Evolutionary conservation across 2,888 invertebrate genomes (phyloP).

Genomic region (Apamea epomidion): DNA sequence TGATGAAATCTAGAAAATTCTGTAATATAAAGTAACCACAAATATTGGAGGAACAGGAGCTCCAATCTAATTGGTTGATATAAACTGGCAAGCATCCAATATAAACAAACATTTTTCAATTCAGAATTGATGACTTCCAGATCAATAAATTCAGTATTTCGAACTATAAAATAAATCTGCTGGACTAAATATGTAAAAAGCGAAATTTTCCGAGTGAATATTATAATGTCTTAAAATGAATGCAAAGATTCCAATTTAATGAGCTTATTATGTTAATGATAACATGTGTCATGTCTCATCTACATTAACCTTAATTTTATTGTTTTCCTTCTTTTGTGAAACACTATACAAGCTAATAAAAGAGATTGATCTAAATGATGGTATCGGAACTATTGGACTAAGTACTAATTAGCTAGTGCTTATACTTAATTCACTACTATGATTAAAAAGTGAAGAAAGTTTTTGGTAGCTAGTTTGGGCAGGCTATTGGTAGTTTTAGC

Average conservation of each 20-base stretch:
- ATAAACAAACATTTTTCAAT: conserved; percentile 16
- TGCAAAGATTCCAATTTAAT: conserved; percentile 7
- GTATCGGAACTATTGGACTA: conserved; percentile 16
- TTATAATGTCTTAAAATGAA: not conserved
- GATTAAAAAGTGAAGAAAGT: conserved; percentile 4
- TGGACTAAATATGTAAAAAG: conserved; percentile 8
- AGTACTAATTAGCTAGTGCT: conserved; percentile 19
- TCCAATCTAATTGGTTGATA: conserved; percentile 40
- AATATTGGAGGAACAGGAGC: conserved; percentile 39
- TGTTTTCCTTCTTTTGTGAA: not conserved
- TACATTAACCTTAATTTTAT: not conserved
- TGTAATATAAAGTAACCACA: conserved; percentile 12
- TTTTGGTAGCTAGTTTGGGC: not conserved
- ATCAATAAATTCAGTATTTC: conserved; percentile 21
- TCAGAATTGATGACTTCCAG: conserved; percentile 29
- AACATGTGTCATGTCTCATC: conserved; percentile 10
- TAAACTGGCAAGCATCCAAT: conserved; percentile 67
- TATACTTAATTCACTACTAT: conserved; percentile 13
- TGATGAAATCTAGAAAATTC: conserved; percentile 15
- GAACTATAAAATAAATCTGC: conserved; percentile 19
- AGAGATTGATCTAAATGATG: conserved; percentile 8
- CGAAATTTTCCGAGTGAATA: not conserved
- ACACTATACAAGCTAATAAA: conserved; percentile 2
- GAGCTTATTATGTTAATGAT: not conserved
- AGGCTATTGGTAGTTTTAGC: conserved; percentile 3